Evolutionary conservation across 2,113 vertebrate species (phyloP).

Genomic region (Orientallactaga bullata): DNA sequence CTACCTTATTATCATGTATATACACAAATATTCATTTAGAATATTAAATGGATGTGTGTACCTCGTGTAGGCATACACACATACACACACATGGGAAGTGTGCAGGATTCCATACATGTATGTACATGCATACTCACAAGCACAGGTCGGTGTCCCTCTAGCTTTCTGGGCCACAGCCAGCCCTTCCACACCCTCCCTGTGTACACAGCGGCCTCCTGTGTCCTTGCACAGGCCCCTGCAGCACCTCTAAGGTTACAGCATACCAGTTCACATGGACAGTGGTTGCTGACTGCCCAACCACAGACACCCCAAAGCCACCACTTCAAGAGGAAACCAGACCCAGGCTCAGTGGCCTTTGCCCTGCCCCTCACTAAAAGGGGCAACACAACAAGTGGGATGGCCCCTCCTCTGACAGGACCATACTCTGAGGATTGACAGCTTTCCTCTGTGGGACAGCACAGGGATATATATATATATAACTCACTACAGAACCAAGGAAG

Average conservation of each 20-base stretch:
- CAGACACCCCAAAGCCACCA: background rate
- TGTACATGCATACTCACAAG: background rate
- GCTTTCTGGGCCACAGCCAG: background rate
- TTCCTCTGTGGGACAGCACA: no score
- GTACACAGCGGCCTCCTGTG: no score
- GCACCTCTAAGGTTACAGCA: background rate
- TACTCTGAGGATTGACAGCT: no score
- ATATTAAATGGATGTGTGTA: background rate
- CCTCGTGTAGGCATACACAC: no score
- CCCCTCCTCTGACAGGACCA: no score
- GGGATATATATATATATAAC: no score
- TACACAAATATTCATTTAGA: background rate
- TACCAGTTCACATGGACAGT: background rate
- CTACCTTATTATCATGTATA: no score
- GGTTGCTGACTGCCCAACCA: background rate
- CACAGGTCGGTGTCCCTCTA: background rate
- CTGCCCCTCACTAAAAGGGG: no score
- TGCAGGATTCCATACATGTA: background rate
- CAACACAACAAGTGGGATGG: no score
- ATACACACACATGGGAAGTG: background rate
- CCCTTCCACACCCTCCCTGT: no score
- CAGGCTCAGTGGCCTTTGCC: no score
- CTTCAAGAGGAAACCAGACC: background rate
- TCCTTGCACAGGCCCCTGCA: background rate
- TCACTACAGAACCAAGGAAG: no score